These are phyloP conservation scores for Bradypus variegatus DNA, from an alignment of 2,797 vertebrate species.

Conservation along the genomic window DNA sequence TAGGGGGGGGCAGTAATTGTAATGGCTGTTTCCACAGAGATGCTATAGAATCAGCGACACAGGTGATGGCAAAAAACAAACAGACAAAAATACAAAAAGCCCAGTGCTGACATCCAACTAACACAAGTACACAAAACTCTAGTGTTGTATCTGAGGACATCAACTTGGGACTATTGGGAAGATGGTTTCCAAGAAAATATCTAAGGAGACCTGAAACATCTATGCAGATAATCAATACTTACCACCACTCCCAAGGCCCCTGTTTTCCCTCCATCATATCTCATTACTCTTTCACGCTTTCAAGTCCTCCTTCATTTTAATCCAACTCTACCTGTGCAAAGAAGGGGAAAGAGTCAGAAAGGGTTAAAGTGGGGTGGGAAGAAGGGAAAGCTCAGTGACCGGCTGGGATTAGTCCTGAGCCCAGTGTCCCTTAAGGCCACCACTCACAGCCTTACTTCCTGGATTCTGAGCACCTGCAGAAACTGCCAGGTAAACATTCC, in stretches of 20 bases:
- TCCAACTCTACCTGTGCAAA: not conserved
- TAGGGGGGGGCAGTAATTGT: not conserved
- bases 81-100: not conserved
- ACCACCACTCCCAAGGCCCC: not conserved
- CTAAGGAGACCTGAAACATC: not conserved
- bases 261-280: not conserved
- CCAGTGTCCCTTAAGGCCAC: not conserved
- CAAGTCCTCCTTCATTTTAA: conserved; percentile 6
- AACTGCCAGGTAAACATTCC: not conserved
- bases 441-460: not conserved
- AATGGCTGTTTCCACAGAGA: not conserved
- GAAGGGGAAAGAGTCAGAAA: not conserved
- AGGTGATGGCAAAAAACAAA: not conserved
- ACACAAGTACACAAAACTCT: not conserved
- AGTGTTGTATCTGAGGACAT: not conserved
- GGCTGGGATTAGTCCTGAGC: not conserved
- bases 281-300: not conserved
- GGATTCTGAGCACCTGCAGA: not conserved
- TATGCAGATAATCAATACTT: not conserved
- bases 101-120: not conserved
- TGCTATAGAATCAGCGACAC: not conserved
- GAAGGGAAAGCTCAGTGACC: not conserved
- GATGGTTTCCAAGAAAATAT: not conserved
- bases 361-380: not conserved
- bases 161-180: not conserved